Evolutionary conservation across 2,113 vertebrate species (phyloP).

Genomic region (Labrus mixtus): DNA sequence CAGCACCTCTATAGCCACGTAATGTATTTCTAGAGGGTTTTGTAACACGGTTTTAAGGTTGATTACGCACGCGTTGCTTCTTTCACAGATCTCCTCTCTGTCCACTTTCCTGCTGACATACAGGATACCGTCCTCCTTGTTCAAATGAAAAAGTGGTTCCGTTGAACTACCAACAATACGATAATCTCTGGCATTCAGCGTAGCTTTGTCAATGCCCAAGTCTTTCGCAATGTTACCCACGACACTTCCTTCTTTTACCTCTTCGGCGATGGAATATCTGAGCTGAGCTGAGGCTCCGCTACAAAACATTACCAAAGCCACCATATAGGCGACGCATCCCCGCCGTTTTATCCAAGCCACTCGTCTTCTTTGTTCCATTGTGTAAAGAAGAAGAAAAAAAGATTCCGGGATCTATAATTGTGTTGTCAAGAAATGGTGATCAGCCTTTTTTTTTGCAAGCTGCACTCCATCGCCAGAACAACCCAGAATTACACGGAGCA

Average conservation of each 20-base stretch:
- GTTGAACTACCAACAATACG: constrained; percentile 69
- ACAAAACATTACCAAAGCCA: constrained; percentile 24
- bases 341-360: constrained; percentile 20
- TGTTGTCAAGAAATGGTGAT: no score
- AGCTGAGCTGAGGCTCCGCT: constrained; percentile 60
- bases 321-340: constrained; percentile 3
- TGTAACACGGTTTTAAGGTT: constrained; percentile 79
- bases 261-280: constrained; percentile 70
- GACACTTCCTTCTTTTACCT: constrained; percentile 55
- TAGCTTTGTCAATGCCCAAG: constrained; percentile 64
- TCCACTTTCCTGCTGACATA: constrained; percentile 69
- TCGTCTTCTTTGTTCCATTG: no score
- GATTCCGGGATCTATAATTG: no score
- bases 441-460: no score
- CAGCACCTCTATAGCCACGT: constrained; percentile 84
- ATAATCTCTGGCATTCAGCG: constrained; percentile 56
- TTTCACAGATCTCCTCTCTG: constrained; percentile 75
- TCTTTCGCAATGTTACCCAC: constrained; percentile 77
- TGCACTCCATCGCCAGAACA: no score
- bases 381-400: no score
- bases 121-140: constrained; percentile 34
- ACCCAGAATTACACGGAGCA: no score
- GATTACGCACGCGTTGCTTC: constrained; percentile 68
- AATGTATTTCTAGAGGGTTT: constrained; percentile 86
- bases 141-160: constrained; percentile 63